Conservation (phyloP, 1,140 invertebrate species). For the Lucilia sericata region DNA sequence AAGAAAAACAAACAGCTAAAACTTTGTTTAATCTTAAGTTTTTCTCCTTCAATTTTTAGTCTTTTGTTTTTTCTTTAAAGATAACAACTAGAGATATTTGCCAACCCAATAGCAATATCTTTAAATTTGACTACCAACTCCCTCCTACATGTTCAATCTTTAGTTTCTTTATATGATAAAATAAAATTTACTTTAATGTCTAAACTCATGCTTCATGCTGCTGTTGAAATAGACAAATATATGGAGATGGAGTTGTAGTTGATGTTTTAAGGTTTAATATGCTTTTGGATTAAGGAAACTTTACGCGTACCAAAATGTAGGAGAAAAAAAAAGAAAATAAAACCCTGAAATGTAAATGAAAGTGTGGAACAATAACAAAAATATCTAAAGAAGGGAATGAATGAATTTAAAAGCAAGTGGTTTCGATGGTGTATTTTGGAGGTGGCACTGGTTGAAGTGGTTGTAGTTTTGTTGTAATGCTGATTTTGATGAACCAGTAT, state of each 20-base stretch:
- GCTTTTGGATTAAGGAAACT: neutral
- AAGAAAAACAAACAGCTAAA: slow-evolving; percentile 23
- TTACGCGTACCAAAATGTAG: neutral
- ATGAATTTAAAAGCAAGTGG: neutral
- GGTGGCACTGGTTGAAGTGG: neutral
- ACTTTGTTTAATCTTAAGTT: neutral
- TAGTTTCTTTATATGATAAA: too few species aligned
- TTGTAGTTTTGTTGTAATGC: neutral
- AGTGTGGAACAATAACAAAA: neutral
- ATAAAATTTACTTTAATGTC: too few species aligned
- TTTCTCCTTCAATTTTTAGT: too few species aligned
- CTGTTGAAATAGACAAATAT: neutral
- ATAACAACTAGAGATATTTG: neutral
- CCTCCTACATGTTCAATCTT: too few species aligned
- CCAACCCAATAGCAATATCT: too few species aligned
- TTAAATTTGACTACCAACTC: neutral
- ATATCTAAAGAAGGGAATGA: neutral
- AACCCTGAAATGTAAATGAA: neutral
- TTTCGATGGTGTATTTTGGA: neutral
- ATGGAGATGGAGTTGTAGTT: neutral
- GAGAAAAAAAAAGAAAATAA: neutral
- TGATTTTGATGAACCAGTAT: neutral
- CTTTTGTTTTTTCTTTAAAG: neutral
- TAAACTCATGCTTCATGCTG: neutral
- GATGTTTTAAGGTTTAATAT: slow-evolving; percentile 11